phyloP scores from a whole-genome alignment of 2,113 vertebrate genomes.

The Gambusia holbrooki region DNA sequence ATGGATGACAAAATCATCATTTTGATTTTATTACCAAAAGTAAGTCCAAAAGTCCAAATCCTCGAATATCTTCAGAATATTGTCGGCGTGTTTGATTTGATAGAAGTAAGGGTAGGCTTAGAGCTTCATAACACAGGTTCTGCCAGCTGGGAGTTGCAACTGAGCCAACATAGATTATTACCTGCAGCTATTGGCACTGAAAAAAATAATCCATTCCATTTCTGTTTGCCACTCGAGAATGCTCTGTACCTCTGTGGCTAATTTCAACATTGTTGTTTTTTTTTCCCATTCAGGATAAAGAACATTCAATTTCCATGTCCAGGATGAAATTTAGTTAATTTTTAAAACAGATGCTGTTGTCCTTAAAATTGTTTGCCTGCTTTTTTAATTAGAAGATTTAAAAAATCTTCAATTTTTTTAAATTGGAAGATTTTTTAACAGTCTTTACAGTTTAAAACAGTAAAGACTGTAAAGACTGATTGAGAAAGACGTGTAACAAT shows the following conservation, averaged over 20 bases:
- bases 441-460: neutral
- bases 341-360: slow-evolving; percentile 31
- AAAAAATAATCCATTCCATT: slow-evolving; percentile 47
- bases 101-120: neutral
- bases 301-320: slow-evolving; percentile 9
- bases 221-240: slow-evolving; percentile 39
- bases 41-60: no score
- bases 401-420: no score
- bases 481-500: slow-evolving; percentile 7
- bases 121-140: neutral
- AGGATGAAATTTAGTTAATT: slow-evolving; percentile 32
- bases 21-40: no score
- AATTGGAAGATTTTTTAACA: neutral
- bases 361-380: slow-evolving; percentile 31
- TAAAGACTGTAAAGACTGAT: neutral
- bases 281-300: slow-evolving; percentile 10
- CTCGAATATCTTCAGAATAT: no score
- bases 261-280: slow-evolving; percentile 55
- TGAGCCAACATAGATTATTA: slow-evolving; percentile 4
- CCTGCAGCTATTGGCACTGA: slow-evolving; percentile 37
- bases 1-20: no score
- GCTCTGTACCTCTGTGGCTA: slow-evolving; percentile 26
- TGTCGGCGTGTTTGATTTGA: no score
- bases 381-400: slow-evolving; percentile 37
- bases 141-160: neutral